A percentile compares a stretch with the other conserved stretches of the same genome.
These are phyloP conservation scores for Asteroscopus sphinx DNA, from an alignment of 2,888 invertebrate genomes.

Conservation along the genomic window DNA sequence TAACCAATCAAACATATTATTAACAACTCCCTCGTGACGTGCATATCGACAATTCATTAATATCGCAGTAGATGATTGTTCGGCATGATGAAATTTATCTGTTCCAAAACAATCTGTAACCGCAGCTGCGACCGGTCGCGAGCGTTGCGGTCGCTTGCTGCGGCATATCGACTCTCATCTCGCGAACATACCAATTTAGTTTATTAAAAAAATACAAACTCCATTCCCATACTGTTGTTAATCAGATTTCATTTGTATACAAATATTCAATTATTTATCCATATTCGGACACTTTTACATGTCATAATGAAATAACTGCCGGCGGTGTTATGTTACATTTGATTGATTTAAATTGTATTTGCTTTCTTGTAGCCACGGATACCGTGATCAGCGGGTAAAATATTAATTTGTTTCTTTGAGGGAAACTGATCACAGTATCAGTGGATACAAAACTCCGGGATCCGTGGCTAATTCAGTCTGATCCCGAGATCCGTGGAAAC, in stretches of 20 bases:
- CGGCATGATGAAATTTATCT: conserved; percentile 55
- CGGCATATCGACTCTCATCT: conserved; percentile 50
- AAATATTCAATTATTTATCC: background rate
- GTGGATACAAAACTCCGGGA: too few species aligned
- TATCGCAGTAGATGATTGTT: conserved; percentile 54
- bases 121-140: conserved; percentile 57
- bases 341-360: too few species aligned
- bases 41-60: conserved; percentile 45
- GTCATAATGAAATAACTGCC: too few species aligned
- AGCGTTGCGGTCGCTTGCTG: conserved; percentile 48
- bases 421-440: too few species aligned
- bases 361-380: too few species aligned
- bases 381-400: too few species aligned
- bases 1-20: conserved; percentile 15
- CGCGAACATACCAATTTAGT: conserved; percentile 37
- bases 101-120: conserved; percentile 65
- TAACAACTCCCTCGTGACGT: conserved; percentile 11
- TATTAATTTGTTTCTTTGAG: too few species aligned
- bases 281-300: too few species aligned
- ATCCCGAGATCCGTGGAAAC: too few species aligned
- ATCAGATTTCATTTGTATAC: conserved; percentile 9
- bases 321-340: too few species aligned
- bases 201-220: conserved; percentile 37
- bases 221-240: conserved; percentile 11
- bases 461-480: too few species aligned